A percentile compares a stretch with the other conserved stretches of the same genome.
Conservation (phyloP, 37 sponge, comb jelly and placozoan genomes). For the Ianthella basta region DNA sequence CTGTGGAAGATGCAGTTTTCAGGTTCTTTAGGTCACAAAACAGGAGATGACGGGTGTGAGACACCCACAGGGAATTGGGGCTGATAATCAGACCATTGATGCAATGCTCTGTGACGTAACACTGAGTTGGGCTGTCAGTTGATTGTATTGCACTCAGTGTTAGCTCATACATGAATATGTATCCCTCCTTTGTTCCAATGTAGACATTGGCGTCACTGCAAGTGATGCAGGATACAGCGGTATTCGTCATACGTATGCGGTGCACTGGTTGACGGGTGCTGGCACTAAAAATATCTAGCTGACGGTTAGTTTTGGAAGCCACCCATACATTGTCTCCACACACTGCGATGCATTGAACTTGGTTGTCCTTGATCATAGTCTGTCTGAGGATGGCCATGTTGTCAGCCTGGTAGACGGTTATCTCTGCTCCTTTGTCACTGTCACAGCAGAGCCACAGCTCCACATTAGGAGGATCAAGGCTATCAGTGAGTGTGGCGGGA, state of each 20-base stretch:
- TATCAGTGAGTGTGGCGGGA: background rate
- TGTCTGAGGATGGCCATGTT: background rate
- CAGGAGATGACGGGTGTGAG: background rate
- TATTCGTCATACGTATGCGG: background rate
- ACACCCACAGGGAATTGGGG: background rate
- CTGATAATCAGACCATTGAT: background rate
- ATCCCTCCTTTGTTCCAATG: constrained; percentile 2
- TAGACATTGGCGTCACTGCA: background rate
- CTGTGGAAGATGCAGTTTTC: background rate
- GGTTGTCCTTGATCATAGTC: background rate
- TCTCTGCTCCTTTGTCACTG: background rate
- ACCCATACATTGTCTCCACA: background rate
- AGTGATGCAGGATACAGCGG: background rate
- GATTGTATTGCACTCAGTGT: background rate
- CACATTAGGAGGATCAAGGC: background rate
- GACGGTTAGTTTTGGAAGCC: background rate
- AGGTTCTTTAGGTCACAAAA: background rate
- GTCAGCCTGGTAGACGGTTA: background rate
- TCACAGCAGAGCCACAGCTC: background rate
- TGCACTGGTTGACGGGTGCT: background rate
- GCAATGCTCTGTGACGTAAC: background rate
- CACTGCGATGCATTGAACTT: background rate
- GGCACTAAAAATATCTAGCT: background rate
- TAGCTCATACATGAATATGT: background rate
- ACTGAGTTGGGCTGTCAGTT: background rate